Evolutionary conservation across 2,888 invertebrate genomes (phyloP), one percentile per base, ranked within the genome.

Genomic region (Ophion obscuratus): DNA sequence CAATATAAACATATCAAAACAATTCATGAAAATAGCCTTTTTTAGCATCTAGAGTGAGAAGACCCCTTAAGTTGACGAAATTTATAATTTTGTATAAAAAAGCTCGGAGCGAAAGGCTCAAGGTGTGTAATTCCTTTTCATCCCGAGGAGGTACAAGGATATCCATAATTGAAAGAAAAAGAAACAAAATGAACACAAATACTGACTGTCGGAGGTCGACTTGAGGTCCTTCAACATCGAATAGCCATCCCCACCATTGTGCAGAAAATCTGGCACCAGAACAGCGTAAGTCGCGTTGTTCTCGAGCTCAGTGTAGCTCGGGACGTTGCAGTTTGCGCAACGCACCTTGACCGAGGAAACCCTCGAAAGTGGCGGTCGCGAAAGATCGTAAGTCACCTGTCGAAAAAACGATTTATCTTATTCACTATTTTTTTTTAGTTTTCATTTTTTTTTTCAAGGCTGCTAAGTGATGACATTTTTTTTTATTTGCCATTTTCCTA

Each of bases 171-270:
- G 1, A 14, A 11, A 53, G n/a, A 14, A 3, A 14, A 53, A 53
- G 14, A 17, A 53, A 53, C 4, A 14, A 14, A 53, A 53, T 53
- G 17, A 11, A 11, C 10, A 11, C 53, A 53, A 53, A 53, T 67
- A 83, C 88, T 85, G 88, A 94, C 95, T 94, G 14, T 93, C 87
- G 89, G 92, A 92, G 71, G 89, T 92, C 78, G 89, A 91, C 47
- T 88, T 84, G 2, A 90, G 83, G 82, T 94, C 93, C 68, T 93
- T 94, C 20, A 96, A 94, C 92, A 96, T 95, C 0, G 85, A 88
- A 91, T 95, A 97, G 0, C 97, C 97, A 93, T 98, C 98, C 0
- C 98, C 98, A 0, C 98, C 98, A 61, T 94, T 94, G 0, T 96
- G 94, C 78, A 98, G 90, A 93, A 96, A 98, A 40, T 95, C 95